Evolutionary conservation across 2,888 invertebrate genomes (phyloP), one percentile per base, ranked within the genome.

Genomic region (Leptarthrus brevirostris): DNA sequence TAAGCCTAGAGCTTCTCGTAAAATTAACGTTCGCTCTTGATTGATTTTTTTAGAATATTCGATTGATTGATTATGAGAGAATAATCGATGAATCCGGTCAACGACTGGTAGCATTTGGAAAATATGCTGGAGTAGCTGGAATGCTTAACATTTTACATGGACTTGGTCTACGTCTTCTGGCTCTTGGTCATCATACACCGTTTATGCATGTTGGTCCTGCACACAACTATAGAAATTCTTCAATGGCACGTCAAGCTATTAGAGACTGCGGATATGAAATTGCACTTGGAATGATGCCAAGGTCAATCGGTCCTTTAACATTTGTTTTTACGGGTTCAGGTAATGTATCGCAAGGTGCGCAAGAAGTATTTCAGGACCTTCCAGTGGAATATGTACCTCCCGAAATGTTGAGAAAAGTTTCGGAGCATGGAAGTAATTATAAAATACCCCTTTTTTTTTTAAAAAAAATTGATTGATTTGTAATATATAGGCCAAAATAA

Each of bases 181-280:
- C 98, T 0, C 86, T 99, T 22, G 99, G 99, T 0, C 98, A 99
- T 84, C 99, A 99, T 82, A 99, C 99, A 0, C 99, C 99, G 0
- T 99, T 99, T 82, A 97, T 99, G 98, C 97, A 99, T 82, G 95
- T 99, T 77, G 98, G 97, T 0, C 96, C 97, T 3, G 97, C 99
- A 0, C 99, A 99, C 82, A 99, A 99, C 85, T 99, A 99, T 86
- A 89, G 98, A 36, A 97, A 95, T 84, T 97, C 96, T 0, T 96
- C 96, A 79, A 97, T 98, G 96, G 98, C 98, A 0, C 89, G 95
- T 24, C 98, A 99, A 84, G 96, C 98, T 0, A 94, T 99, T 49
- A 88, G 99, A 16, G 99, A 99, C 83, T 96, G 97, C n/a, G 99
- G 99, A 0, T 99, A 99, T 84, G 98, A 99, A 86, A 96, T 99